phyloP scores from a whole-genome alignment of 2,797 vertebrate genomes.

The Hydrophis major region DNA sequence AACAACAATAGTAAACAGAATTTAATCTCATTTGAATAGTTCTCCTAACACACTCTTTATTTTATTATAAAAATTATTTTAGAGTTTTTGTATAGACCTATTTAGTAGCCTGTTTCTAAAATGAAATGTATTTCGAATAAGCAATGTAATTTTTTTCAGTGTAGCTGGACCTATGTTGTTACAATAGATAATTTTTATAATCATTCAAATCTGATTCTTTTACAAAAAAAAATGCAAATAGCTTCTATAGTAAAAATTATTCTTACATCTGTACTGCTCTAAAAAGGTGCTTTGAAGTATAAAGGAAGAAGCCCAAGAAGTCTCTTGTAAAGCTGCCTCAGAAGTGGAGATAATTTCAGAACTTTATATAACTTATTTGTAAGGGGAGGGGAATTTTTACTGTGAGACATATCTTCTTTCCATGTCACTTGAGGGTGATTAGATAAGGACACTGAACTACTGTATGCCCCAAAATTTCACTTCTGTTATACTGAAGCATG shows the following conservation, averaged over 20 bases:
- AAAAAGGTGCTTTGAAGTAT: slow-evolving; percentile 70
- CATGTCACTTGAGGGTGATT: slow-evolving; percentile 28
- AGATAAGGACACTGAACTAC: background rate
- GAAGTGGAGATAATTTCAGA: slow-evolving; percentile 51
- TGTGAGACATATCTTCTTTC: slow-evolving; percentile 26
- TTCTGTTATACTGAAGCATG: slow-evolving; percentile 14
- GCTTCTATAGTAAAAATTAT: slow-evolving; percentile 71
- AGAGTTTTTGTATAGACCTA: slow-evolving; percentile 83
- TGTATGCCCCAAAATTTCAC: slow-evolving; percentile 27
- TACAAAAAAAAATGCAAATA: slow-evolving; percentile 66
- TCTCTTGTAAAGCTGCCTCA: slow-evolving; percentile 54
- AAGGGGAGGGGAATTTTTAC: background rate
- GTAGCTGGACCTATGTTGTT: slow-evolving; percentile 79
- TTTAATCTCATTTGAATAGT: slow-evolving; percentile 70
- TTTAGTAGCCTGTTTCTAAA: slow-evolving; percentile 82
- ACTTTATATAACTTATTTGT: slow-evolving; percentile 52
- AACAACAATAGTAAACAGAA: slow-evolving; percentile 37
- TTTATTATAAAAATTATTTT: slow-evolving; percentile 86
- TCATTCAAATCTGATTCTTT: slow-evolving; percentile 76
- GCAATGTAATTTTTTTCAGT: slow-evolving; percentile 79
- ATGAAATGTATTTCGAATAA: slow-evolving; percentile 78
- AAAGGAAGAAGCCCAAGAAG: slow-evolving; percentile 54
- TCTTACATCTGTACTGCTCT: slow-evolving; percentile 67
- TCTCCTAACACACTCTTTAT: slow-evolving; percentile 80
- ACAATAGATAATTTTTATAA: slow-evolving; percentile 79